Evolutionary conservation across 2,888 invertebrate genomes (phyloP).

Genomic region (Notodromas monacha): DNA sequence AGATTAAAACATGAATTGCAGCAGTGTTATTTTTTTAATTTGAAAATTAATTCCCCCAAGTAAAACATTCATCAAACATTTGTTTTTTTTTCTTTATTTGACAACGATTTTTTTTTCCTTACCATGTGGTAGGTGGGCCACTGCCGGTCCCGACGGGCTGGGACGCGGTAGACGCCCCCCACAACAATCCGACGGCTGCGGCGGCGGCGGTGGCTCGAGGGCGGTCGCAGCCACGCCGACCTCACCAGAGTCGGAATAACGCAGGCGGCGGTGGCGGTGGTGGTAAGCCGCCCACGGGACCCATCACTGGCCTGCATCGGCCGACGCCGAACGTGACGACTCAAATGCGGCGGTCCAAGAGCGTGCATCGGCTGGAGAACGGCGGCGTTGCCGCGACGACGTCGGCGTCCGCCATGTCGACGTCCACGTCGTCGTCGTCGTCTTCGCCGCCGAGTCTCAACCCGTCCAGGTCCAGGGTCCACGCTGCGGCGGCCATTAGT

Average conservation of each 20-base stretch:
- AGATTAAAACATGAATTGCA: no score
- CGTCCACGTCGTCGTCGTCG: neutral
- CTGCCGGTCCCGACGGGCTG: constrained; percentile 1
- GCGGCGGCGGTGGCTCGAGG: neutral
- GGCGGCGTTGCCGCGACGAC: neutral
- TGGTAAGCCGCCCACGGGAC: neutral
- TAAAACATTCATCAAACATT: no score
- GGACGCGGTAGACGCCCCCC: neutral
- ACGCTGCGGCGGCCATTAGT: neutral
- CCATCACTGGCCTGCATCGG: neutral
- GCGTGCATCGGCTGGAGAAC: neutral
- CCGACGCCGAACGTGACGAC: neutral
- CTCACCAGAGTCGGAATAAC: no score
- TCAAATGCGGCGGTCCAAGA: neutral
- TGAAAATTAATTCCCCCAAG: no score
- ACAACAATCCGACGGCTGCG: neutral
- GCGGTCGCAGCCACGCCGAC: neutral
- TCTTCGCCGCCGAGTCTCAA: constrained; percentile 1
- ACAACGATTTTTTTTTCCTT: constrained; percentile 1
- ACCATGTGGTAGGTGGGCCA: neutral
- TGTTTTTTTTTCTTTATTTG: no score
- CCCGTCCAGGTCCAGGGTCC: neutral
- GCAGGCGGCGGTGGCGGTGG: neutral
- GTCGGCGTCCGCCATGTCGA: neutral
- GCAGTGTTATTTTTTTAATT: no score